These are phyloP conservation scores for Dolichallabes microphthalmus DNA, from an alignment of 2,113 vertebrate genomes.

Conservation along the genomic window DNA sequence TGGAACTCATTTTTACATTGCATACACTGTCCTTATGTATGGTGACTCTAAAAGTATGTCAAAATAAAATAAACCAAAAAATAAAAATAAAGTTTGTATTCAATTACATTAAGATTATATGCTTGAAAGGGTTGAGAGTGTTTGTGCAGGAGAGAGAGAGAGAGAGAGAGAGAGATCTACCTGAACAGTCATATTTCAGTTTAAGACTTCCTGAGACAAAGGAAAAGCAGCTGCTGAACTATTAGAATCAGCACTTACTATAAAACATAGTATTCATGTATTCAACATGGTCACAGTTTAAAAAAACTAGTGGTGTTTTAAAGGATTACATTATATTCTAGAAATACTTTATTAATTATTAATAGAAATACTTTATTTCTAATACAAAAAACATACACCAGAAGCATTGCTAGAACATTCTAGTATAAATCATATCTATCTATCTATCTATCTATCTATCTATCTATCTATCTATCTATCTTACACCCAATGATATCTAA, in stretches of 20 bases:
- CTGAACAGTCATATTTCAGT: background rate
- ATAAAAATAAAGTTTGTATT: background rate
- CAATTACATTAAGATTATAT: background rate
- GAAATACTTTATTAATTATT: background rate
- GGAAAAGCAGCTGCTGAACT: background rate
- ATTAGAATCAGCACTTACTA: background rate
- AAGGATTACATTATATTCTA: background rate
- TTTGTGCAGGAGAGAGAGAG: background rate
- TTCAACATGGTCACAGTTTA: background rate
- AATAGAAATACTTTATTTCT: background rate
- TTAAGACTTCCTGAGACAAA: conserved; percentile 13
- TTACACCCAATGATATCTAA: background rate
- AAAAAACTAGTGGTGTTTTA: background rate
- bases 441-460: background rate
- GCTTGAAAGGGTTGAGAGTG: background rate
- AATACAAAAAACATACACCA: background rate
- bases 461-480: background rate
- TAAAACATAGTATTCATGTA: background rate
- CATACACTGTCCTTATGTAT: too few relatives aligned
- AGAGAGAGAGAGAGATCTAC: conserved; percentile 3
- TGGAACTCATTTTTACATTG: too few relatives aligned
- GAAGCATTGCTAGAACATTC: background rate
- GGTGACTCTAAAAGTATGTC: too few relatives aligned
- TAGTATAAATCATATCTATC: too few relatives aligned
- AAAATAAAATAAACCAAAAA: too few relatives aligned